These are phyloP conservation scores for Scaptomyza hsui DNA, from an alignment of 1,140 invertebrate genomes.

Conservation along the genomic window DNA sequence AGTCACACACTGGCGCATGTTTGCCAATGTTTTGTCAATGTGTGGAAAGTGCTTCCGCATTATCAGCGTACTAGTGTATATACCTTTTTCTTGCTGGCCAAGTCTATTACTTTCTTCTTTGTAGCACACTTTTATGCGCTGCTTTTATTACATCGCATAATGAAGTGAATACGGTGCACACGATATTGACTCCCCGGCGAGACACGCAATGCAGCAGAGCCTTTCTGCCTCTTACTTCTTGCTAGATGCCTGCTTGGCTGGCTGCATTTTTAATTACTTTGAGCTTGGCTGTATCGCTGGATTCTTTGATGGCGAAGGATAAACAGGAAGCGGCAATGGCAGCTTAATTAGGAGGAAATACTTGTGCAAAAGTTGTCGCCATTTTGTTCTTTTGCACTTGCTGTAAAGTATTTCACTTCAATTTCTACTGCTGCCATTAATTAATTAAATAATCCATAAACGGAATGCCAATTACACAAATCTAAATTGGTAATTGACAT, in stretches of 20 bases:
- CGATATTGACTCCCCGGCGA: slow-evolving; percentile 48
- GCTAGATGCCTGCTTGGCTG: slow-evolving; percentile 1
- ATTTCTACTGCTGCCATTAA: background rate
- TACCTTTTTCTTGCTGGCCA: slow-evolving; percentile 9
- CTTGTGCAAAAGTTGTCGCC: slow-evolving; percentile 17
- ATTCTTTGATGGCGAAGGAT: slow-evolving; percentile 36
- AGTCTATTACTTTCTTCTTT: slow-evolving; percentile 30
- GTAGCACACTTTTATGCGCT: slow-evolving; percentile 48
- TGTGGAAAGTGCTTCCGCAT: slow-evolving; percentile 29
- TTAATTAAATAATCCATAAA: slow-evolving; percentile 24
- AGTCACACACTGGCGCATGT: slow-evolving; percentile 49
- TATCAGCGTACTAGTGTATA: slow-evolving; percentile 24
- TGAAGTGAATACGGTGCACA: slow-evolving; percentile 48
- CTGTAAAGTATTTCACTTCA: background rate
- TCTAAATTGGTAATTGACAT: slow-evolving; percentile 21
- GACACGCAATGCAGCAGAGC: background rate
- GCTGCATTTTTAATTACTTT: slow-evolving; percentile 53
- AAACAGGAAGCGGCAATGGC: slow-evolving; percentile 48
- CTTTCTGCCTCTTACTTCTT: background rate
- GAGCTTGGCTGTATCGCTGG: slow-evolving; percentile 15
- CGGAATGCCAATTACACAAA: slow-evolving; percentile 18
- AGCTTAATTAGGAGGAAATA: slow-evolving; percentile 54
- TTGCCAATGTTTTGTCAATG: slow-evolving; percentile 54
- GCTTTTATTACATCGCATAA: slow-evolving; percentile 53
- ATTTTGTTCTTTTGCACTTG: background rate